Percentiles rank a stretch among this genome's conserved stretches.
Evolutionary conservation across 64 coral and sea anemone genomes (phyloP).

Genomic region (Dendronephthya gigantea): DNA sequence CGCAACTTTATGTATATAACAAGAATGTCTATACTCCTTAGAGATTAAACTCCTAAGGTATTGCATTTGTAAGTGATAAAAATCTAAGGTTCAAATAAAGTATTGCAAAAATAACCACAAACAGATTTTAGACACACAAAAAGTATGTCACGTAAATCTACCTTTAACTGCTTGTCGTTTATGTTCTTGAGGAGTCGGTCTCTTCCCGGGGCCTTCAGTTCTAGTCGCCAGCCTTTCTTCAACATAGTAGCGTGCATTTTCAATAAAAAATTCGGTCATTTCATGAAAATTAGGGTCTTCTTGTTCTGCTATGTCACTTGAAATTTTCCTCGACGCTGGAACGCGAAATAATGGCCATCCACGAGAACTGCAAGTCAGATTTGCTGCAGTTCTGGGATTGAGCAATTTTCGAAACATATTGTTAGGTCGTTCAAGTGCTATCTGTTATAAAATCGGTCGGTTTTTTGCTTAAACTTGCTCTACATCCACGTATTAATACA

Average conservation of each 20-base stretch:
- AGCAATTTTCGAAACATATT: background rate
- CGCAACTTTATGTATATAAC: no score
- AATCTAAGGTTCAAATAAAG: background rate
- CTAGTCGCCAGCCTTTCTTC: slow-evolving; percentile 3
- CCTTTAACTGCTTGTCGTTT: background rate
- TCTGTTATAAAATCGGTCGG: background rate
- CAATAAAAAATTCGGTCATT: slow-evolving; percentile 16
- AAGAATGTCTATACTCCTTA: no score
- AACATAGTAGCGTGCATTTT: background rate
- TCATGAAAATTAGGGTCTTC: slow-evolving; percentile 15
- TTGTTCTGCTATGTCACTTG: background rate
- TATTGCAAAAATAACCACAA: background rate
- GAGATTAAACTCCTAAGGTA: no score
- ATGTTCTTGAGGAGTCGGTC: background rate
- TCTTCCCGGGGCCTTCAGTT: background rate
- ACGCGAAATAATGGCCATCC: background rate
- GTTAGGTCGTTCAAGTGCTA: background rate
- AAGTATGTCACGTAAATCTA: background rate
- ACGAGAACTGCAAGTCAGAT: background rate
- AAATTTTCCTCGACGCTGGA: background rate
- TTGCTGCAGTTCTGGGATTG: background rate
- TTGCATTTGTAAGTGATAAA: background rate
- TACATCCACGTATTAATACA: background rate
- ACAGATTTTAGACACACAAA: background rate
- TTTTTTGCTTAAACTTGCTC: background rate